Evolutionary conservation across 2,797 vertebrate species (phyloP).

Genomic region (Oreortyx pictus): DNA sequence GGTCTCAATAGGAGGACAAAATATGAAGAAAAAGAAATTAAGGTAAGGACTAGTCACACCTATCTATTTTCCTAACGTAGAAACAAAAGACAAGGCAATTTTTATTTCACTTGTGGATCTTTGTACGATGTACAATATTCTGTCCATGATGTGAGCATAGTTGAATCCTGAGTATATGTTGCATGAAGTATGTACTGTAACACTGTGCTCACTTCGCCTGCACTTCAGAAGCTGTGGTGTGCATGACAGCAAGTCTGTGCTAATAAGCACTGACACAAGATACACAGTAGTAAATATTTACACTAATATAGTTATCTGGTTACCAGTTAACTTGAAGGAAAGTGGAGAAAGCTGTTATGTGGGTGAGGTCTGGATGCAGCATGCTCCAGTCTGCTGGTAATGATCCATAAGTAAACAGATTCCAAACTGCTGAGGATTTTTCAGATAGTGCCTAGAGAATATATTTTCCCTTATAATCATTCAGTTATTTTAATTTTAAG

Average conservation of each 20-base stretch:
- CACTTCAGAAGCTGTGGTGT: neutral
- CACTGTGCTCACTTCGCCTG: rapidly evolving
- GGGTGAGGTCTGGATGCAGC: neutral
- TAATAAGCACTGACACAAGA: neutral
- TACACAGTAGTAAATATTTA: neutral
- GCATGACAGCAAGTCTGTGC: neutral
- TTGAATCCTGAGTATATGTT: neutral
- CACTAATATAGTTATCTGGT: neutral
- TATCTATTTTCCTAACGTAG: neutral
- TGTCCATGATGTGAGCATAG: neutral
- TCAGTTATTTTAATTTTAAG: neutral
- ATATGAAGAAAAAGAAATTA: neutral
- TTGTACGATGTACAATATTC: neutral
- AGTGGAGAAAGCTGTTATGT: neutral
- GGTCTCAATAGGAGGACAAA: neutral
- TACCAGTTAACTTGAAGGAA: neutral
- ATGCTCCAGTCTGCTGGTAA: neutral
- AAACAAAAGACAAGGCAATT: neutral
- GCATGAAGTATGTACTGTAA: neutral
- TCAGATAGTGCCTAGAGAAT: neutral
- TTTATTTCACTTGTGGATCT: neutral
- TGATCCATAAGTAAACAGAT: neutral
- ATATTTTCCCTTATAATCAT: neutral
- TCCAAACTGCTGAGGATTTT: neutral
- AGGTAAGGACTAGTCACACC: neutral